Evolutionary conservation across 2,797 vertebrate genomes (phyloP).

Genomic region (Halcyon chelicuti): DNA sequence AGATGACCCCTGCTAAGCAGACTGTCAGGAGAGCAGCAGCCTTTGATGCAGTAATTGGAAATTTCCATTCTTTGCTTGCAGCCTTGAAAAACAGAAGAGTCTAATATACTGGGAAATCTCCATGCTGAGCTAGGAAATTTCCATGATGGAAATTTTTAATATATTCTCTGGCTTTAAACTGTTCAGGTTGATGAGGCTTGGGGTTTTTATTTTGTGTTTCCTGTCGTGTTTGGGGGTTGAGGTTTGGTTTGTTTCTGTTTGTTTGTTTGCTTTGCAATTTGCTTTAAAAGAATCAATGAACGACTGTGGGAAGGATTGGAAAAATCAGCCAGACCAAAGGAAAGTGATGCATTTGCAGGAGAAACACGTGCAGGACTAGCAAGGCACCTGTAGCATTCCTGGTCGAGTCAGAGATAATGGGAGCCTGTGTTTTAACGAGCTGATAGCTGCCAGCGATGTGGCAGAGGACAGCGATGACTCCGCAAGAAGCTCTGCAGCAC

Average conservation of each 20-base stretch:
- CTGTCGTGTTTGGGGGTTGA: background rate
- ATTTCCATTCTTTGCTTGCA: slow-evolving; percentile 85
- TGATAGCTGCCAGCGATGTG: background rate
- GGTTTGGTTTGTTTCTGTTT: slow-evolving; percentile 66
- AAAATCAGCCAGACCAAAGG: slow-evolving; percentile 25
- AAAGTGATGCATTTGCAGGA: slow-evolving; percentile 59
- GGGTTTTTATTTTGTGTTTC: slow-evolving; percentile 23
- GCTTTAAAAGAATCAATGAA: slow-evolving; percentile 57
- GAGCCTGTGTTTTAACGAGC: slow-evolving; percentile 20
- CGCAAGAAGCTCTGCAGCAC: slow-evolving; percentile 40
- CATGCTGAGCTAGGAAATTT: slow-evolving; percentile 81
- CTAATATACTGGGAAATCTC: slow-evolving; percentile 80
- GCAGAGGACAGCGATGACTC: slow-evolving; percentile 34
- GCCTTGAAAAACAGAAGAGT: slow-evolving; percentile 77
- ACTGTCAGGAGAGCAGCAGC: slow-evolving; percentile 79
- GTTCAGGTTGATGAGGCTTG: slow-evolving; percentile 64
- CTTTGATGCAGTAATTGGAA: slow-evolving; percentile 84
- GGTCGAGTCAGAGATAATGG: slow-evolving; percentile 1
- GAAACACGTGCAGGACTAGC: slow-evolving; percentile 24
- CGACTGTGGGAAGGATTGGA: slow-evolving; percentile 53
- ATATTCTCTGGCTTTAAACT: slow-evolving; percentile 73
- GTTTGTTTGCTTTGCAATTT: slow-evolving; percentile 65
- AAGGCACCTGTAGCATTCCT: slow-evolving; percentile 36
- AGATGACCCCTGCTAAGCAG: slow-evolving; percentile 80
- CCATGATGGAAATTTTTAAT: slow-evolving; percentile 82